Percentiles rank a stretch among this genome's conserved stretches.
phyloP scores from a whole-genome alignment of 1,140 invertebrate genomes.

The Solen grandis region DNA sequence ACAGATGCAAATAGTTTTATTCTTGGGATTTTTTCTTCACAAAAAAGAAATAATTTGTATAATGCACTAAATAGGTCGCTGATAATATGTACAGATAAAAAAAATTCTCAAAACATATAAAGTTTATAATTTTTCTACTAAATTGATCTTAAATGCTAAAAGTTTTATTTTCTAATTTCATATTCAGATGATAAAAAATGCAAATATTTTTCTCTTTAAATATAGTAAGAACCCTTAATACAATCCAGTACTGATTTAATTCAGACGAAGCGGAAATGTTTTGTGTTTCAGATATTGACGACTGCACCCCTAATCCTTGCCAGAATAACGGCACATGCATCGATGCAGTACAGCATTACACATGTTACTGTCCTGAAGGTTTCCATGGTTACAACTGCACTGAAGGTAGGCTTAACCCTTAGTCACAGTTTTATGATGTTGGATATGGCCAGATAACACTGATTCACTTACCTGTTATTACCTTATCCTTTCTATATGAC shows the following conservation, averaged over 20 bases:
- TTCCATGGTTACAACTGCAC: no score
- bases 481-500: no score
- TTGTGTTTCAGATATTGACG: constrained; percentile 40
- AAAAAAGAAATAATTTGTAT: no score
- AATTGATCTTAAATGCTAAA: constrained; percentile 10
- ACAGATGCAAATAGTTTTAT: no score
- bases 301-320: constrained; percentile 37
- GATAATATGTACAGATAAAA: no score
- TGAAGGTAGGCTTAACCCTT: constrained; percentile 84
- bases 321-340: constrained; percentile 43
- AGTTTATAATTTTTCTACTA: background rate
- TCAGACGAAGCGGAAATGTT: constrained; percentile 29
- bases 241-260: no score
- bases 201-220: constrained; percentile 30
- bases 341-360: constrained; percentile 14
- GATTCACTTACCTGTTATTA: no score
- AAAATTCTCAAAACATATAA: no score
- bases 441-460: constrained; percentile 60
- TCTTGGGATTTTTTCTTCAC: no score
- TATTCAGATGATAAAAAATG: constrained; percentile 1
- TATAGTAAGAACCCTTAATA: no score
- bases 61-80: no score
- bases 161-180: constrained; percentile 26
- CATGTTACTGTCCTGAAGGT: background rate
- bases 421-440: constrained; percentile 87